Evolutionary conservation across 1,140 invertebrate species (phyloP), one percentile per base, ranked within the genome.

Genomic region (Diploscapter pachys): DNA sequence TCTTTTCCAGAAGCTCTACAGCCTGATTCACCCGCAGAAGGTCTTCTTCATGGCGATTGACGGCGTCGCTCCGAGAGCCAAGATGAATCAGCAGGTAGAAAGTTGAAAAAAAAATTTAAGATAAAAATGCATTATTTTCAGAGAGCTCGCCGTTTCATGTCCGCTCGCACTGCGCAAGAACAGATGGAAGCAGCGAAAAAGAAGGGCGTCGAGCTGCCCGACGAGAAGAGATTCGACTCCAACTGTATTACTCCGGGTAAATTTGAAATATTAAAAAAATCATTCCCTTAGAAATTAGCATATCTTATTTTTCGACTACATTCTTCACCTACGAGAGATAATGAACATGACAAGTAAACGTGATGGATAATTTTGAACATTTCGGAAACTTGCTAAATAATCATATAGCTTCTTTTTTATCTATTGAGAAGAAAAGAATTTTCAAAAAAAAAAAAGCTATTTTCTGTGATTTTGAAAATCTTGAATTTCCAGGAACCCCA

Each of bases 1-100:
- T 59, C 57, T 51, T 51, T 52, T 74, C 64, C 55, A 75, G 68
- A 88, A 94, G 75, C 89, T 99, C 69, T 95, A 98, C 87, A 89
- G 90, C n/a, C 97, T 99, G 83, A 93, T 98, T 0, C 88, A 95
- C 76, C 96, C 96, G 6, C 89, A 95, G 78, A 95, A 95, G 86
- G 73, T 99, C 4, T 88, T 99, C 66, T 99, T 98, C 86, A 98
- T 99, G 95, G 96, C 96, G 65, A 97, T 99, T 87, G 96, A 99
- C 89, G 96, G 96, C 78, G 95, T 98, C 78, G 79, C 79, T 49
- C 79, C 79, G 49, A 62, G 79, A 54, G 79, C 79, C 11, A 80
- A 99, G 89, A 99, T 99, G 96, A 99, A 99, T 87, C 96, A 99
- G 85, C 96, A 99, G 86, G 88, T 96, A 80, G 98, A 95, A 5